Evolutionary conservation across 2,113 vertebrate genomes (phyloP), one percentile per base, ranked within the genome.

Genomic region (Taurulus bubalis): DNA sequence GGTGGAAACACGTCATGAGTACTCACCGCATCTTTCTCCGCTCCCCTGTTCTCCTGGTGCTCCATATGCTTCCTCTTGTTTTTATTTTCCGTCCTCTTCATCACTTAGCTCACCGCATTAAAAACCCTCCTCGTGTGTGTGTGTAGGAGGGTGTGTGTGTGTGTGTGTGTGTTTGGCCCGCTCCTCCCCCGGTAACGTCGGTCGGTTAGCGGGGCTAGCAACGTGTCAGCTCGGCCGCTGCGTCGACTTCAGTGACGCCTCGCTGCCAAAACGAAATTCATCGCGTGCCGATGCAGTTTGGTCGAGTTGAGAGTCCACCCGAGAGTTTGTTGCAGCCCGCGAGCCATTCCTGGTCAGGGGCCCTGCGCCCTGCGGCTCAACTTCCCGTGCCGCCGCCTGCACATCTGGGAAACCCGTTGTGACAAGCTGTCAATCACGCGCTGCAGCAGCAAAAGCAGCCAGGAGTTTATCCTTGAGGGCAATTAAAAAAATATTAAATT

Each of bases 1-100:
- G 36, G 28, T 30, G 22, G 24, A 4, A 4, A 22, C 58, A 36
- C 28, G 28, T 15, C 1, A 8, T 2, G 12, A 20, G 8, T 45
- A 94, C 94, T 94, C 82, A 95, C 94, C 93, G 80, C 75, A 42
- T 94, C 92, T 51, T 89, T 92, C 9, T 81, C 81, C 6, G 80
- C 85, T 18, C 49, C 71, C 0, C 36, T 45, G 55, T 70, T 63
- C 36, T 55, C 74, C 22, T 71, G 85, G 74, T 68, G 89, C 59
- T 92, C 89, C 87, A 69, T 70, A 2, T 89, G 83, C 24, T 92
- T 92, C 79, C 90, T 87, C 77, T 92, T 92, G 85, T 92, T 83
- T 7, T 28, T 84, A 1, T 86, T 87, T 3, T 89, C 89, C 0
- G 79, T 85, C 83, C 68, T 89, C 74, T 68, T 89, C 90, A 92